Percentiles rank a stretch among this genome's conserved stretches.
phyloP scores from a whole-genome alignment of 2,797 vertebrate genomes.

The Anisognathus igniventris region DNA sequence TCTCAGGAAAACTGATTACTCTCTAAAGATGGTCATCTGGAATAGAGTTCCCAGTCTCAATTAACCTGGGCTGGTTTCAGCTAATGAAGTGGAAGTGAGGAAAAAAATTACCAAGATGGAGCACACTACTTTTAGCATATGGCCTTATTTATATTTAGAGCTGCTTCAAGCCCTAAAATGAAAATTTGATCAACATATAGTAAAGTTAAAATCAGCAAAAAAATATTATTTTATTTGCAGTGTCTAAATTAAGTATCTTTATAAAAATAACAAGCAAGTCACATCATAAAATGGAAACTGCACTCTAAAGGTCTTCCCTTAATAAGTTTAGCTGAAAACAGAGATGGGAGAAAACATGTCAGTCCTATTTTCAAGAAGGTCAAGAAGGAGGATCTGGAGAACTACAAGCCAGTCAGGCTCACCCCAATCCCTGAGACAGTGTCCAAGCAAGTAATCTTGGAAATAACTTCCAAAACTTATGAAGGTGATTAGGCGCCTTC shows the following conservation, averaged over 20 bases:
- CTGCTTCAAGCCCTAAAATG: not conserved
- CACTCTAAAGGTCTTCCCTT: not conserved
- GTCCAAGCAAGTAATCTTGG: not conserved
- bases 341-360: not conserved
- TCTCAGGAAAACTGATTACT: not conserved
- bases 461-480: not conserved
- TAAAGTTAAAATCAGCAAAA: not conserved
- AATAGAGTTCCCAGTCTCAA: conserved; percentile 28
- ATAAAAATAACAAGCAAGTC: not conserved
- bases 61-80: conserved; percentile 34
- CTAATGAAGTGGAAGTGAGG: conserved; percentile 18
- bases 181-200: not conserved
- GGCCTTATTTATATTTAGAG: not conserved
- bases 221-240: not conserved
- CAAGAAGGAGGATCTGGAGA: not conserved
- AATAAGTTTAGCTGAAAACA: not conserved
- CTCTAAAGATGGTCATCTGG: not conserved
- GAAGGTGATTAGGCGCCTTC: not conserved
- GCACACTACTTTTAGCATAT: not conserved
- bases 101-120: not conserved
- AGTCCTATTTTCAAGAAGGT: not conserved
- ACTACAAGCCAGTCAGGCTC: not conserved
- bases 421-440: not conserved
- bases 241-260: not conserved
- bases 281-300: not conserved